These are phyloP conservation scores for Eueides isabella DNA, from an alignment of 1,140 invertebrate genomes.

Conservation along the genomic window DNA sequence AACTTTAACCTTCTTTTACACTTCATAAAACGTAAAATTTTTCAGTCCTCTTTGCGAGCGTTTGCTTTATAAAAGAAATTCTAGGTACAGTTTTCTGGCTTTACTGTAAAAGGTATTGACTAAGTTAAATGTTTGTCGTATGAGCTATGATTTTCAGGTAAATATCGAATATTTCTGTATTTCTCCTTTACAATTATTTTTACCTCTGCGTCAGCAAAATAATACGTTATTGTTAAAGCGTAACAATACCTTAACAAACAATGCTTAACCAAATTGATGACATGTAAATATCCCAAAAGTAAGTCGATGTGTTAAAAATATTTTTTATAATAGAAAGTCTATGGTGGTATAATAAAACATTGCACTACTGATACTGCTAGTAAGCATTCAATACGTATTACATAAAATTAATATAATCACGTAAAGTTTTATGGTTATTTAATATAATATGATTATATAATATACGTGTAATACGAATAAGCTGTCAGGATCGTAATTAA, in stretches of 20 bases:
- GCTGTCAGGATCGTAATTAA: slow-evolving; percentile 1
- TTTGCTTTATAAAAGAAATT: slow-evolving; percentile 16
- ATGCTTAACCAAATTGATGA: neutral
- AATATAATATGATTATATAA: neutral
- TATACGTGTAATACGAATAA: neutral
- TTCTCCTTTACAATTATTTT: no score
- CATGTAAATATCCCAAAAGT: no score
- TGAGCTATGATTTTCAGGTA: neutral
- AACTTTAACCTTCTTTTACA: slow-evolving; percentile 9
- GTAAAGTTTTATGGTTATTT: neutral
- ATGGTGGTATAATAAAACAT: no score
- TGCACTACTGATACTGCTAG: no score
- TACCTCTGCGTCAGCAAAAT: no score
- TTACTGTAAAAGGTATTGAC: neutral
- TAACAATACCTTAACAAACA: neutral
- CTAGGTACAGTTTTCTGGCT: neutral
- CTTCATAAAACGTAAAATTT: slow-evolving; percentile 6
- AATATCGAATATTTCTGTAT: no score
- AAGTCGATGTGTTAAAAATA: neutral
- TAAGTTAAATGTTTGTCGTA: neutral
- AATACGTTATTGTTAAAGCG: neutral
- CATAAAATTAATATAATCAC: neutral
- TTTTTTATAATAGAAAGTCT: no score
- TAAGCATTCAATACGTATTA: neutral
- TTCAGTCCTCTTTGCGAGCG: slow-evolving; percentile 1